Conservation (phyloP, 2,797 vertebrate species). For the Macropus fuliginosus region DNA sequence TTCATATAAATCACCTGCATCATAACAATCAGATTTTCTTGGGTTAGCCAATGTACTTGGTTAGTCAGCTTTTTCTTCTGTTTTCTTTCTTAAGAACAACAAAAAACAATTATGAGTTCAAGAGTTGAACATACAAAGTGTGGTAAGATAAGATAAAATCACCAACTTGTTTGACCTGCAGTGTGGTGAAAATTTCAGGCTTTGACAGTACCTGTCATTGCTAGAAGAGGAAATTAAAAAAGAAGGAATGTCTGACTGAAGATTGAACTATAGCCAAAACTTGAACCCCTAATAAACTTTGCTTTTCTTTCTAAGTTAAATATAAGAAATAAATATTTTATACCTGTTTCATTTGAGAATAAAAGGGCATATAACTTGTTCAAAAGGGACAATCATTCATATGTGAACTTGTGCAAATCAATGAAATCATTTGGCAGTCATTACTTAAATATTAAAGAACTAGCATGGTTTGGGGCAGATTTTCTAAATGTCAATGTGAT, state of each 20-base stretch:
- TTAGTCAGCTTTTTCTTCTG: neutral
- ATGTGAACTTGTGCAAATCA: neutral
- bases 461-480: neutral
- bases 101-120: neutral
- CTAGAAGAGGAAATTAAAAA: neutral
- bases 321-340: neutral
- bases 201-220: slow-evolving; percentile 32
- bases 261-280: neutral
- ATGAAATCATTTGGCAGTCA: neutral
- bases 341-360: neutral
- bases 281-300: neutral
- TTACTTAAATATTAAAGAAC: neutral
- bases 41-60: neutral
- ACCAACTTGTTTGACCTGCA: neutral
- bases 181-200: neutral
- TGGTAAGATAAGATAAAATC: slow-evolving; percentile 3
- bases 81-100: neutral
- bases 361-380: neutral
- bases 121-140: neutral
- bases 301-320: neutral
- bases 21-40: neutral
- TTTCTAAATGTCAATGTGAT: neutral
- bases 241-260: neutral
- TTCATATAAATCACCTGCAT: neutral
- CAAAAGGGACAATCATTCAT: neutral